Conservation (phyloP, 2,888 invertebrate genomes). For the Altica lythri region DNA sequence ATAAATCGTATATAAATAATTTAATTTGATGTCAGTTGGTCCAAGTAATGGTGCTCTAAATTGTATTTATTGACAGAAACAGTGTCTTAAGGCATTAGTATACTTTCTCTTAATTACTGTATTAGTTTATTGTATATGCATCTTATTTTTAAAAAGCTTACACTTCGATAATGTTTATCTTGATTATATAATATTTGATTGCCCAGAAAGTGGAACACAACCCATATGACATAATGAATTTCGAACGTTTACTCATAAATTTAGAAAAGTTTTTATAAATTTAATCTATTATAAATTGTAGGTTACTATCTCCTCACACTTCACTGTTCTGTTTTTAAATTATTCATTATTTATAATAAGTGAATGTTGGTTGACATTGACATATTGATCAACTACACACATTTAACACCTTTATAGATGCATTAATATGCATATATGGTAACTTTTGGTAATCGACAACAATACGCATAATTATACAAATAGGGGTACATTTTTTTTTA, state of each 20-base stretch:
- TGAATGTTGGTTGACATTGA: slow-evolving; percentile 11
- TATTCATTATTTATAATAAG: neutral
- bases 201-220: slow-evolving; percentile 28
- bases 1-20: no score
- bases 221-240: slow-evolving; percentile 27
- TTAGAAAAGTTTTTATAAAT: slow-evolving; percentile 12
- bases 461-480: no score
- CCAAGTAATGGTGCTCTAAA: no score
- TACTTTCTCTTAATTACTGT: slow-evolving; percentile 27
- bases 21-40: no score
- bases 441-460: no score
- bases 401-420: no score
- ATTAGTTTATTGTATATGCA: slow-evolving; percentile 21
- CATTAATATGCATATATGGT: no score
- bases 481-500: no score
- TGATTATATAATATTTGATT: slow-evolving; percentile 29
- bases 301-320: slow-evolving; percentile 5
- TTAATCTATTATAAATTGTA: slow-evolving; percentile 7
- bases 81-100: neutral
- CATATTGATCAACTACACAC: slow-evolving; percentile 14
- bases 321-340: slow-evolving; percentile 4
- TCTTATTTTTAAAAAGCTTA: slow-evolving; percentile 23
- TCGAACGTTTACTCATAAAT: slow-evolving; percentile 26
- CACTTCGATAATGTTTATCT: slow-evolving; percentile 23
- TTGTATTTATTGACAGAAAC: neutral